phyloP scores from a whole-genome alignment of 2,888 invertebrate genomes.

The Mythimna loreyi region DNA sequence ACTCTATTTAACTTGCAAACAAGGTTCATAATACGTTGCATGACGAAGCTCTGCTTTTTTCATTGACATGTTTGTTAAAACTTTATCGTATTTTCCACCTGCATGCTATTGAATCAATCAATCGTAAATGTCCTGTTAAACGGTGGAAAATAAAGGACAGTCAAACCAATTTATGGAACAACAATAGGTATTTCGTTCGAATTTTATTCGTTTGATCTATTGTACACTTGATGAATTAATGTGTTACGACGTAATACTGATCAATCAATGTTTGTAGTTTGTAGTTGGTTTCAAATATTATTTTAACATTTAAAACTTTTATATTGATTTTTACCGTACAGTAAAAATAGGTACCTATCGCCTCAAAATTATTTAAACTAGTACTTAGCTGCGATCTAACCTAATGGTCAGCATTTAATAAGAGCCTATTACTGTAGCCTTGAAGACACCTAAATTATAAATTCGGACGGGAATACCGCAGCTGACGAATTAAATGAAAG shows the following conservation, averaged over 20 bases:
- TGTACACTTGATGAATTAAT: constrained; percentile 1
- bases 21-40: not conserved
- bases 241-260: not conserved
- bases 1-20: too few relatives aligned
- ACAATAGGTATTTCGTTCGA: not conserved
- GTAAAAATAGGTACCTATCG: too few relatives aligned
- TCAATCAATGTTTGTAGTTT: not conserved
- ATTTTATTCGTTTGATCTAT: not conserved
- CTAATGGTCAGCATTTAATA: too few relatives aligned
- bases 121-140: not conserved
- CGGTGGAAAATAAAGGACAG: not conserved
- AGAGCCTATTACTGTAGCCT: too few relatives aligned
- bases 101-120: not conserved
- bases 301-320: not conserved
- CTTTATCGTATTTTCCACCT: not conserved
- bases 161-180: not conserved
- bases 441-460: too few relatives aligned
- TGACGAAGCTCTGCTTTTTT: not conserved
- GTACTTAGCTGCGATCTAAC: too few relatives aligned
- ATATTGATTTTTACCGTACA: too few relatives aligned
- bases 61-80: not conserved
- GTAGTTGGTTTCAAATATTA: not conserved
- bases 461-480: too few relatives aligned
- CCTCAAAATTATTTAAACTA: too few relatives aligned
- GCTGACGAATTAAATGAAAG: too few relatives aligned